phyloP scores from a whole-genome alignment of 2,113 vertebrate species.

The Hippolais icterina region DNA sequence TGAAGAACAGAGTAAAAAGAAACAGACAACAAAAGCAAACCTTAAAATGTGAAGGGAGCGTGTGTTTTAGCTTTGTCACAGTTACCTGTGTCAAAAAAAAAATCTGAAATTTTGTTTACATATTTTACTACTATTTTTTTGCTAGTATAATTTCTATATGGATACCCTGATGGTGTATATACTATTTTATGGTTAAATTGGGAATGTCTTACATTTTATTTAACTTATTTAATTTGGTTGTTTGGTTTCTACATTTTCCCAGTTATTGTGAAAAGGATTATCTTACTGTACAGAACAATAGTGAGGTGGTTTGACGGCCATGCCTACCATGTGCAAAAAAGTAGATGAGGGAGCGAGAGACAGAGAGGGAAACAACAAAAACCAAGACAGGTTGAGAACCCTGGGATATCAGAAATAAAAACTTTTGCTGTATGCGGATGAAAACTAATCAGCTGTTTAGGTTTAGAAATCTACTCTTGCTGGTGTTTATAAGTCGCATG shows the following conservation, averaged over 20 bases:
- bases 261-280: constrained; percentile 70
- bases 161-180: constrained; percentile 80
- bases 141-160: constrained; percentile 86
- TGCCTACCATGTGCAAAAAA: constrained; percentile 52
- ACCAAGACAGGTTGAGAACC: constrained; percentile 36
- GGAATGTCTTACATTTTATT: constrained; percentile 72
- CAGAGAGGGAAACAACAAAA: constrained; percentile 25
- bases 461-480: constrained; percentile 86
- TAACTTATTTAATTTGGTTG: constrained; percentile 48
- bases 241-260: constrained; percentile 76
- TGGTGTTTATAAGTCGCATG: constrained; percentile 89
- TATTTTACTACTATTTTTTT: constrained; percentile 91
- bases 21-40: constrained; percentile 75
- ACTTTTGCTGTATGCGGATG: constrained; percentile 82
- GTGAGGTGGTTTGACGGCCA: constrained; percentile 68
- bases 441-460: constrained; percentile 89
- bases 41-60: constrained; percentile 87
- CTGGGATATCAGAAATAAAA: constrained; percentile 74
- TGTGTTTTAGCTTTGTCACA: constrained; percentile 94
- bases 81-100: constrained; percentile 90
- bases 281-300: constrained; percentile 83
- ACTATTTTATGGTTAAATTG: constrained; percentile 74
- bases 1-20: constrained; percentile 82
- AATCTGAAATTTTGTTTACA: constrained; percentile 89
- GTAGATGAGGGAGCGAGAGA: constrained; percentile 16